phyloP scores from a whole-genome alignment of 2,113 vertebrate genomes.

The Corydoras sp. region DNA sequence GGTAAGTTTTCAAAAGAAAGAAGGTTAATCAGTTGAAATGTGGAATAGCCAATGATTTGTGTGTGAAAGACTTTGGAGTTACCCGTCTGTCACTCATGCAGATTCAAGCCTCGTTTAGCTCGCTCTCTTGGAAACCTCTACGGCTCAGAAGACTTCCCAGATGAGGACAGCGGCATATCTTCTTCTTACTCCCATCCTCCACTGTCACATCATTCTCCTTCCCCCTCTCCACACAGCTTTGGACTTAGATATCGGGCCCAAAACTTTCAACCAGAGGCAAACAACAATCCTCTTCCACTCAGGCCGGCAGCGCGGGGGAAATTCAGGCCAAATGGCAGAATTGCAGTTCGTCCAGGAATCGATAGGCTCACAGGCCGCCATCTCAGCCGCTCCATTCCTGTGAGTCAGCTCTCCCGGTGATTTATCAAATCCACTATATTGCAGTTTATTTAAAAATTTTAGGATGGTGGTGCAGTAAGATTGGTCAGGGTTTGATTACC shows the following conservation, averaged over 20 bases:
- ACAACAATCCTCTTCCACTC: conserved; percentile 61
- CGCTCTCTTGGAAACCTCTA: conserved; percentile 81
- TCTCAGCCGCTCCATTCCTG: conserved; percentile 76
- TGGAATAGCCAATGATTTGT: too few species aligned
- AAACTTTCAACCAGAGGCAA: conserved; percentile 68
- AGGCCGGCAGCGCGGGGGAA: conserved; percentile 56
- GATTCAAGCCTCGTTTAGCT: conserved; percentile 76
- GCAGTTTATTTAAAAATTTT: too few species aligned
- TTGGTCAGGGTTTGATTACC: too few species aligned
- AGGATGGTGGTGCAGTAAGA: too few species aligned
- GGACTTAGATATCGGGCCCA: conserved; percentile 57
- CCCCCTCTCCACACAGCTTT: conserved; percentile 60
- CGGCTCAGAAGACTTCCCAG: conserved; percentile 62
- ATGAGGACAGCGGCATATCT: conserved; percentile 57
- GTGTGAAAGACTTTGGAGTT: too few species aligned
- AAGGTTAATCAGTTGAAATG: not conserved
- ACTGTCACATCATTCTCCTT: conserved; percentile 35
- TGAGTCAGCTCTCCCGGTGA: conserved; percentile 61
- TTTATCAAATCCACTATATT: not conserved
- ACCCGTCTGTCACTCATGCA: conserved; percentile 51
- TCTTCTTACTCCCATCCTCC: conserved; percentile 37
- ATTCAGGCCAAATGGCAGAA: conserved; percentile 50
- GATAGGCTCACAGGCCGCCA: conserved; percentile 61
- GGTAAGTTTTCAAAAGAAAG: conserved; percentile 4
- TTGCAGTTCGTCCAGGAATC: conserved; percentile 57